Evolutionary conservation across 2,888 invertebrate species (phyloP).

Genomic region (Xestia sexstrigata): DNA sequence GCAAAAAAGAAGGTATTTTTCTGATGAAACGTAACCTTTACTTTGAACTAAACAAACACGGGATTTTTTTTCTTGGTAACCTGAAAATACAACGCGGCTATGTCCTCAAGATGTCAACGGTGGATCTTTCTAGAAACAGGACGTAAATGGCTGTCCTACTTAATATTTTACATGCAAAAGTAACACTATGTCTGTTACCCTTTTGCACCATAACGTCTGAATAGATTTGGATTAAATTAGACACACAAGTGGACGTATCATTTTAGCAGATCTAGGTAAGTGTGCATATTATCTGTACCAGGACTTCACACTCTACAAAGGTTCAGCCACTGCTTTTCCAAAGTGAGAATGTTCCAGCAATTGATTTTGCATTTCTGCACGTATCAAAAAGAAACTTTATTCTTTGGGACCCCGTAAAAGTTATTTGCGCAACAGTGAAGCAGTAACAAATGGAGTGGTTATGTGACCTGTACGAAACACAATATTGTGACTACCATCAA

Average conservation of each 20-base stretch:
- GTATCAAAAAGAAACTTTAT: slow-evolving; percentile 43
- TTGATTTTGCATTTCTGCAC: slow-evolving; percentile 48
- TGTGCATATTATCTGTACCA: not conserved
- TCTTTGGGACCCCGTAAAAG: slow-evolving; percentile 33
- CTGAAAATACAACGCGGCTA: not conserved
- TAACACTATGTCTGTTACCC: not conserved
- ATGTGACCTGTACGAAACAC: slow-evolving; percentile 8
- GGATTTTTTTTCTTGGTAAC: not conserved
- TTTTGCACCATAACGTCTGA: not conserved
- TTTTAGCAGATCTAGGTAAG: too few species aligned
- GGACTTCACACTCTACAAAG: not conserved
- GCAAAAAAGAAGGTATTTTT: slow-evolving; percentile 32
- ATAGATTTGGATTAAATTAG: too few species aligned
- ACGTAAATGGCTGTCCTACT: not conserved
- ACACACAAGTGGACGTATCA: too few species aligned
- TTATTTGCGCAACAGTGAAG: not conserved
- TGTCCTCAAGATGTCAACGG: not conserved
- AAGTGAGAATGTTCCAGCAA: slow-evolving; percentile 14
- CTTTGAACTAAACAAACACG: slow-evolving; percentile 10
- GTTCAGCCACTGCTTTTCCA: not conserved
- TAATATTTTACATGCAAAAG: not conserved
- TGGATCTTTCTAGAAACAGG: not conserved
- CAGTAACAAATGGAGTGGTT: slow-evolving; percentile 40
- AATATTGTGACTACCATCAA: not conserved
- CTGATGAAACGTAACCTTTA: slow-evolving; percentile 10